These are phyloP conservation scores for Callitettix versicolor DNA, from an alignment of 1,140 invertebrate genomes.

Conservation along the genomic window DNA sequence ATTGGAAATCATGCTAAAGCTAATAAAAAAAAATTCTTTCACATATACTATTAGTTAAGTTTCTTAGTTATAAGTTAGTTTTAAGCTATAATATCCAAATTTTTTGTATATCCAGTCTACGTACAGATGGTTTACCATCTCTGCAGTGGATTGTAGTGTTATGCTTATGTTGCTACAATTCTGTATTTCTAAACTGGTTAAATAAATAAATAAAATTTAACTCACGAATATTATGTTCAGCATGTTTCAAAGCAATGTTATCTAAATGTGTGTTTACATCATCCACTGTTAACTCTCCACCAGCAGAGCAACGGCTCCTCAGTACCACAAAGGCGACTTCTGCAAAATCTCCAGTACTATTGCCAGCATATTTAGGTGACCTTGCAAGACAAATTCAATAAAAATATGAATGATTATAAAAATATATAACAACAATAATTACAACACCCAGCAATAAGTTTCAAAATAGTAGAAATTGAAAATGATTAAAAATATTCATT, in stretches of 20 bases:
- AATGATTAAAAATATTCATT: too few relatives aligned
- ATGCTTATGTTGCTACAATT: too few relatives aligned
- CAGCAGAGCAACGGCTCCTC: slow-evolving; percentile 44
- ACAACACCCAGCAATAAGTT: not conserved
- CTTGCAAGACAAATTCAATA: slow-evolving; percentile 26
- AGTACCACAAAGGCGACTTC: slow-evolving; percentile 58
- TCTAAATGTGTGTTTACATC: slow-evolving; percentile 61
- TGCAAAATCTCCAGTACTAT: slow-evolving; percentile 55
- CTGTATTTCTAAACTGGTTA: too few relatives aligned
- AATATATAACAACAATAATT: not conserved
- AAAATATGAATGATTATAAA: not conserved
- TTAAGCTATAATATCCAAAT: too few relatives aligned
- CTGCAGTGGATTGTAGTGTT: too few relatives aligned
- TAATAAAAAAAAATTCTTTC: too few relatives aligned
- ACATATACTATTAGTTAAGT: too few relatives aligned
- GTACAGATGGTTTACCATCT: too few relatives aligned
- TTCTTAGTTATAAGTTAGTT: too few relatives aligned
- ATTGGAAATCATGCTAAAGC: too few relatives aligned
- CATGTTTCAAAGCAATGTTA: slow-evolving; percentile 47
- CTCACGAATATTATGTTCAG: slow-evolving; percentile 39
- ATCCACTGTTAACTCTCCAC: slow-evolving; percentile 42
- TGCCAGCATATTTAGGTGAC: slow-evolving; percentile 29
- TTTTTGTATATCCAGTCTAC: too few relatives aligned
- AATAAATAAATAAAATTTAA: not conserved
- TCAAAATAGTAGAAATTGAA: not conserved